Evolutionary conservation across 2,797 vertebrate species (phyloP).

Genomic region (Micropoecilia bifurca): DNA sequence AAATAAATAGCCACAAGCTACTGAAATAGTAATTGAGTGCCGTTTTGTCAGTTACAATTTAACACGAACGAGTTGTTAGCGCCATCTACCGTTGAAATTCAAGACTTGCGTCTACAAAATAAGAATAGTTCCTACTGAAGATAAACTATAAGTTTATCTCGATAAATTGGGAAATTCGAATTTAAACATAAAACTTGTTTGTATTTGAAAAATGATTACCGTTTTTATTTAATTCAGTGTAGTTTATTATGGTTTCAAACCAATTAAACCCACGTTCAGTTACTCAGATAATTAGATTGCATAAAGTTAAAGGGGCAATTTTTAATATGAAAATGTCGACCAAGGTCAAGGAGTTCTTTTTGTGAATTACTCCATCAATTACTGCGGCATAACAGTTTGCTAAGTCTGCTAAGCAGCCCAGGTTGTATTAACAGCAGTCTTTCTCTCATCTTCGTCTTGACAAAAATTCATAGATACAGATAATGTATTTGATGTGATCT

Average conservation of each 20-base stretch:
- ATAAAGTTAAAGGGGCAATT: background rate
- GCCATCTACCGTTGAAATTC: conserved; percentile 63
- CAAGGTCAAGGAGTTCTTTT: background rate
- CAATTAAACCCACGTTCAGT: too few species aligned
- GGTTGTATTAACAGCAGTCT: background rate
- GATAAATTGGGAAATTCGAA: background rate
- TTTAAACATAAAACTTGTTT: background rate
- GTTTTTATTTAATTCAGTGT: background rate
- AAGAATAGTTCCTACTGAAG: background rate
- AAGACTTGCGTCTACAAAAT: conserved; percentile 8
- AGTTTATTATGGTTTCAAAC: background rate
- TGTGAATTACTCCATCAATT: background rate
- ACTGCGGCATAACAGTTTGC: background rate
- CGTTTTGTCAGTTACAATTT: background rate
- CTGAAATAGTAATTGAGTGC: background rate
- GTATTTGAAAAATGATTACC: background rate
- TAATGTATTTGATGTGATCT: background rate
- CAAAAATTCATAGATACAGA: background rate
- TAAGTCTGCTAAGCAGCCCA: background rate
- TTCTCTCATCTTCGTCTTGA: background rate
- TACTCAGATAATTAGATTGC: background rate
- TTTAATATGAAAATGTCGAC: background rate
- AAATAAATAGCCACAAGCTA: background rate
- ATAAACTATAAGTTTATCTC: background rate
- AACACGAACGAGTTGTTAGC: conserved; percentile 28